Conservation (phyloP, 2,888 invertebrate species). For the Autographa gamma region DNA sequence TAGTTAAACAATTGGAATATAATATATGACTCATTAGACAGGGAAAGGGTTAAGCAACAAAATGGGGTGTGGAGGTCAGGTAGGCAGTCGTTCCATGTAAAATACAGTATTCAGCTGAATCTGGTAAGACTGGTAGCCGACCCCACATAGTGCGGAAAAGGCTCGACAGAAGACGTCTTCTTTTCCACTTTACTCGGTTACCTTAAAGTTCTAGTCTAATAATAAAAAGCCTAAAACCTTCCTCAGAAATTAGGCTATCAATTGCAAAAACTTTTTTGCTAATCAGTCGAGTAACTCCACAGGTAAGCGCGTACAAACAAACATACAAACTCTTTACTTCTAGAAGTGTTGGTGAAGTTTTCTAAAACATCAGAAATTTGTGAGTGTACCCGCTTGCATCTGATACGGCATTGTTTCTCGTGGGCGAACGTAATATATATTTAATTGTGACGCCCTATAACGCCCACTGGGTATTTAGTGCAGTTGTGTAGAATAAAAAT, state of each 20-base stretch:
- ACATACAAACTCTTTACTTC: background rate
- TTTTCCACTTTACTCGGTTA: too few relatives aligned
- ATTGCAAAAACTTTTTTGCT: background rate
- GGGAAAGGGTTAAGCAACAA: too few relatives aligned
- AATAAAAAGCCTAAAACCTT: background rate
- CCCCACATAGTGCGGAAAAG: too few relatives aligned
- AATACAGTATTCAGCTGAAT: too few relatives aligned
- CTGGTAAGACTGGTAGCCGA: too few relatives aligned
- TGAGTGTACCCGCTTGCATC: slow-evolving; percentile 35
- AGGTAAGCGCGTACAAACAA: background rate
- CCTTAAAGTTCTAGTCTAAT: background rate
- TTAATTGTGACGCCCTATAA: slow-evolving; percentile 81
- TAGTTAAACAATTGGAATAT: too few relatives aligned
- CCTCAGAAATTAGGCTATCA: background rate
- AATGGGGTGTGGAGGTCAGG: too few relatives aligned
- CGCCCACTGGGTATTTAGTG: slow-evolving; percentile 79
- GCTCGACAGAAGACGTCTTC: too few relatives aligned
- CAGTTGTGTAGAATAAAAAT: slow-evolving; percentile 49
- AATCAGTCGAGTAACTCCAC: background rate
- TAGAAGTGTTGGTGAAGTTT: slow-evolving; percentile 11
- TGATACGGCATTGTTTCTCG: slow-evolving; percentile 63
- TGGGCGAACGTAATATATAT: slow-evolving; percentile 78
- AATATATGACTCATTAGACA: too few relatives aligned
- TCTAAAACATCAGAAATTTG: slow-evolving; percentile 25
- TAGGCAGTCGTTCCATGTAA: too few relatives aligned